Evolutionary conservation across 2,113 vertebrate species (phyloP), one percentile per base, ranked within the genome.

Genomic region (Zosterops pallidus): DNA sequence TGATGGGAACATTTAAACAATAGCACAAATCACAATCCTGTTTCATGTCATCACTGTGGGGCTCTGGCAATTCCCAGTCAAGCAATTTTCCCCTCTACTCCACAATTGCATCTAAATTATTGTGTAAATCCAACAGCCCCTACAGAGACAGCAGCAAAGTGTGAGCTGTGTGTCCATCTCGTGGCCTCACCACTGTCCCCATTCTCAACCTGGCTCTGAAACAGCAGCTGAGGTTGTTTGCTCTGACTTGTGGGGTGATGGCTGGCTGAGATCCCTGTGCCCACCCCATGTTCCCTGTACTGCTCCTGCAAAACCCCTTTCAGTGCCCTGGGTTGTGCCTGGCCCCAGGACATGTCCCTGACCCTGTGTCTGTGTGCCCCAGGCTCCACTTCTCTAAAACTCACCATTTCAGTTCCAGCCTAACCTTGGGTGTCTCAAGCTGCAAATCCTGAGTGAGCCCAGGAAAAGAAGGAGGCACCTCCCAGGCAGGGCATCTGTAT

Each of bases 231-330:
- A 8, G 14, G 14, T 3, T 31, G 42, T 35, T 37, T 60, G n/a
- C 31, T 78, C 6, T 78, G 26, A 44, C 14, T 4, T 0, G 0
- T 9, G 56, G 19, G 56, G 11, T 25, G 49, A 33, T 3, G 26
- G 11, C 7, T 56, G 37, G 20, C 50, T 78, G 72, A 56, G 37
- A n/a, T 7, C 60, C 28, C 13, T 41, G 33, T 21, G 39, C 25
- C 23, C 41, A 49, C 26, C 55, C 15, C 11, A 13, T 35, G 57
- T 47, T 62, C 46, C 33, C 64, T 29, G n/a, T 1, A 5, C 53
- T 37, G 5, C 81, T 53, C 49, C 83, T 64, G 59, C 24, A 69
- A 49, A 79, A 7, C 49, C 20, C 68, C 37, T 11, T 24, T 12
- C 53, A 59, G 42, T 55, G 67, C 67, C 68, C 62, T 42, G 65